These are phyloP conservation scores for Lithophane socia DNA, from an alignment of 2,888 invertebrate species.

Conservation along the genomic window DNA sequence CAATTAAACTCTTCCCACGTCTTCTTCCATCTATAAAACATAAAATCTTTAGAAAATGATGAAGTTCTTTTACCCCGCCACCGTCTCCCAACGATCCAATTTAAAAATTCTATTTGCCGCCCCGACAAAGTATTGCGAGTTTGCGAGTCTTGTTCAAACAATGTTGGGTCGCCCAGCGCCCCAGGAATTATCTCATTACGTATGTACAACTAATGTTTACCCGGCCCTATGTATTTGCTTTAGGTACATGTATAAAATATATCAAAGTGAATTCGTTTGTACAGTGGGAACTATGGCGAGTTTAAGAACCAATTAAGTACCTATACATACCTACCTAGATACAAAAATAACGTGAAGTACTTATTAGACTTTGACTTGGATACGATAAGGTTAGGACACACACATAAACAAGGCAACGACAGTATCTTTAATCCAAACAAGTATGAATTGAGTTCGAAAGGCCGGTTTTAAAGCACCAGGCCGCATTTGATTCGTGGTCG, in stretches of 20 bases:
- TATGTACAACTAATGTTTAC: slow-evolving; percentile 52
- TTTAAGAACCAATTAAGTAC: neutral
- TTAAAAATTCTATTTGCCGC: slow-evolving; percentile 60
- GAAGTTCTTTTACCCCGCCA: neutral
- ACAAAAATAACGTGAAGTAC: neutral
- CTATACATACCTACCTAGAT: neutral
- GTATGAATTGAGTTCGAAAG: neutral
- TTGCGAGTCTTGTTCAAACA: slow-evolving; percentile 43
- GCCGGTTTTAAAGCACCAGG: neutral
- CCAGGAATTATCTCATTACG: slow-evolving; percentile 53
- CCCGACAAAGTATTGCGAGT: slow-evolving; percentile 19
- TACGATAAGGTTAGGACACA: neutral
- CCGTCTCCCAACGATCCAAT: slow-evolving; percentile 38
- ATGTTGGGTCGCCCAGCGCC: slow-evolving; percentile 42
- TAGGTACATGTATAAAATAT: slow-evolving; percentile 17
- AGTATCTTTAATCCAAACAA: neutral
- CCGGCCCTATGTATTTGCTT: slow-evolving; percentile 30
- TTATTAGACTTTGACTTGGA: too few species aligned
- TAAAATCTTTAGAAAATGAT: slow-evolving; percentile 9
- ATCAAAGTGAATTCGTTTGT: slow-evolving; percentile 26
- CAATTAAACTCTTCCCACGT: neutral
- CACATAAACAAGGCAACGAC: neutral
- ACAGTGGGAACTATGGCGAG: slow-evolving; percentile 8
- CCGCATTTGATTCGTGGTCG: neutral
- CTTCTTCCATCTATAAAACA: neutral